Evolutionary conservation across 2,888 invertebrate species (phyloP).

Genomic region (Sinopyrophorus schimmeli): DNA sequence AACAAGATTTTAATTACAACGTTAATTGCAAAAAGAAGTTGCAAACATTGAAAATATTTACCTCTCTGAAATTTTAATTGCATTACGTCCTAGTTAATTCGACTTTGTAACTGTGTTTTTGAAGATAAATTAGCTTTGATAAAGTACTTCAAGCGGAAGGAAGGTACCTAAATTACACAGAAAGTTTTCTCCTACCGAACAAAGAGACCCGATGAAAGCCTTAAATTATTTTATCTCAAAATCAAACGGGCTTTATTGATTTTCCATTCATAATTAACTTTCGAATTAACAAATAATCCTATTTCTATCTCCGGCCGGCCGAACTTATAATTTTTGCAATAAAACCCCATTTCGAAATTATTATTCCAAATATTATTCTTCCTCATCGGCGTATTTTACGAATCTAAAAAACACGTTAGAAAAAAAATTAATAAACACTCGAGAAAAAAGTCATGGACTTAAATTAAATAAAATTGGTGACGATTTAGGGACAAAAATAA

Average conservation of each 20-base stretch:
- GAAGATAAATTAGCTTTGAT: conserved; percentile 48
- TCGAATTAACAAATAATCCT: conserved; percentile 25
- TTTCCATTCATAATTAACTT: conserved; percentile 37
- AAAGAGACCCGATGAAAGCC: conserved; percentile 36
- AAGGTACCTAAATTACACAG: conserved; percentile 43
- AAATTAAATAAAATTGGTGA: too few species aligned
- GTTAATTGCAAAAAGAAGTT: conserved; percentile 20
- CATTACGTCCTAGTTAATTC: conserved; percentile 35
- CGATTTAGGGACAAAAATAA: too few species aligned
- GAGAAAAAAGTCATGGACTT: too few species aligned
- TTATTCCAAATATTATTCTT: too few species aligned
- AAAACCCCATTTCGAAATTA: too few species aligned
- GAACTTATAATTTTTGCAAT: too few species aligned
- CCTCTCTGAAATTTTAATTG: conserved; percentile 28
- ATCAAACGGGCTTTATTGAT: conserved; percentile 39
- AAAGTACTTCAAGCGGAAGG: conserved; percentile 43
- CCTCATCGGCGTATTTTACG: too few species aligned
- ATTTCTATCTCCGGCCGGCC: too few species aligned
- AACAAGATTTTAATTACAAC: conserved; percentile 19
- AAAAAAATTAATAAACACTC: too few species aligned
- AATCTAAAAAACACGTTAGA: too few species aligned
- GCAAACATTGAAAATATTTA: conserved; percentile 27
- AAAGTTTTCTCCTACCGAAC: conserved; percentile 34
- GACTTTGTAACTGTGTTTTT: conserved; percentile 40
- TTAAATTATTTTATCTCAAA: conserved; percentile 39